Evolutionary conservation across 1,140 invertebrate species (phyloP), one percentile per base, ranked within the genome.

Genomic region (Eciton burchellii): DNA sequence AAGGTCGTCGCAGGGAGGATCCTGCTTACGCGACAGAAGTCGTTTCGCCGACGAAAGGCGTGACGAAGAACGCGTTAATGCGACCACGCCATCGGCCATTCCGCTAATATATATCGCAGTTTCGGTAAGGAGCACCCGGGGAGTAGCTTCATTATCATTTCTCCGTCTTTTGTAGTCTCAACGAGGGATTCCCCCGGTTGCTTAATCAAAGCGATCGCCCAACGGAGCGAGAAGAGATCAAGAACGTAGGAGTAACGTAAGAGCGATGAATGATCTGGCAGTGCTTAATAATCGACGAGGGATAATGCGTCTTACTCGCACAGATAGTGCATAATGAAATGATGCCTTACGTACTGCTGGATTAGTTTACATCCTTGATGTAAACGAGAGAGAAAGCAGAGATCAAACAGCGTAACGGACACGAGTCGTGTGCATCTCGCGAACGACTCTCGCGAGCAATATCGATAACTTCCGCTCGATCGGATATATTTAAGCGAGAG

Each of bases 61-160:
- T 89, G 74, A 76, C 76, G 79, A 56, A 89, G 85, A 66, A 72
- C 84, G 88, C 84, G 68, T 86, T 91, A 83, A 90, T 91, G 87
- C 83, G 60, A 84, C 72, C 68, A 72, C 82, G 65, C 68, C 65
- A 63, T 82, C 72, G 49, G 57, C 65, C 72, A 57, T 84, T 66
- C 81, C 47, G 84, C 76, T 88, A 81, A 89, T 81, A 77, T 77
- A 89, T 81, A 77, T 77, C 62, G 70, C 70, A 76, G n/a, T 72
- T 54, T 83, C 47, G 0, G 35, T 24, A 54, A 72, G 47, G 57
- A 66, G 79, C 81, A 47, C 57, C 35, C 56, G 14, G 87, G 81
- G 71, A 88, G n/a, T 72, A 26, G 77, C 29, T 84, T 87, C 83
- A 66, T 89, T 89, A 85, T 35, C 56, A 81, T 70, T 81, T 60